Evolutionary conservation across 2,113 vertebrate species (phyloP), one percentile per base, ranked within the genome.

Genomic region (Saguinus imperator): DNA sequence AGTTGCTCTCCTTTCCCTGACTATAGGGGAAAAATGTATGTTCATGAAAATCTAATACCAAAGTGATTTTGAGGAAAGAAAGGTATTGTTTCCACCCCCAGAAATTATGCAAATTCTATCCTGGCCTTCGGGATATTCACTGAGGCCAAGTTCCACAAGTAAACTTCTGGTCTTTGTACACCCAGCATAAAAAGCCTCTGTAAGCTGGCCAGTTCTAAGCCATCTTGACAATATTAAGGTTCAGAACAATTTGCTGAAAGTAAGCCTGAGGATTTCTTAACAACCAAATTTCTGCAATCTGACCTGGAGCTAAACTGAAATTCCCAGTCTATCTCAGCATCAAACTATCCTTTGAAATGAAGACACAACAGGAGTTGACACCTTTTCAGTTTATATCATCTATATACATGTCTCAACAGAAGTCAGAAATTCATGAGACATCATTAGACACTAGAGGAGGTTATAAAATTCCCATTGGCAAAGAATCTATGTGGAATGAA

Each of bases 51-150:
- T 89, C 18, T 76, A 81, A 97, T 57, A 81, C 10, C 45, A 90
- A 94, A 94, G 17, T 95, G 58, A 91, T 95, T 94, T 88, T 68
- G 20, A 52, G 16, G 35, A 88, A 93, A 84, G 9, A 37, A 72
- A 89, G 10, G 5, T 82, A 70, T 86, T 82, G 93, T 96, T 84
- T 76, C 37, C 8, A 50, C 29, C 4, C 13, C 43, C 7, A 52
- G 16, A 88, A 90, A 79, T 81, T 57, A 76, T 6, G 82, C 88
- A 91, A 70, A 61, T 92, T 93, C 37, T 86, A 25, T 45, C 18
- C 35, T 77, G 77, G 27, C 17, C 80, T 94, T 86, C 64, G 3
- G 37, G 8, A 32, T 76, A 32, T 86, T 91, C 48, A 43, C 32
- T 79, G 23, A 94, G 40, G 52, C 45, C n/a, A 94, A 73, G 21